phyloP scores from a whole-genome alignment of 2,113 vertebrate species.

The Platysteira castanea region DNA sequence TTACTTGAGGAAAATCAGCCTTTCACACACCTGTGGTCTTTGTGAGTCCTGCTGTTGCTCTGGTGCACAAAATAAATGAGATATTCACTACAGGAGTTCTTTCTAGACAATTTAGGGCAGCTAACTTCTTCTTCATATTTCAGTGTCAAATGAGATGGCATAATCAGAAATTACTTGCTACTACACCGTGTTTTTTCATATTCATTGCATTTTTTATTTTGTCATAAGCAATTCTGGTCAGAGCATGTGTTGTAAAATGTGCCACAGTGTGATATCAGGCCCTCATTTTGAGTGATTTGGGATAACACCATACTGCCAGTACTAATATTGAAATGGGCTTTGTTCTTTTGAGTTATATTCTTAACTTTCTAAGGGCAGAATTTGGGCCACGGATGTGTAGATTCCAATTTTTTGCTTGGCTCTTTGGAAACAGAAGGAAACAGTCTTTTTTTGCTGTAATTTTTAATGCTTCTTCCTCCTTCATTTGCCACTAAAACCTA shows the following conservation, averaged over 20 bases:
- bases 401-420: background rate
- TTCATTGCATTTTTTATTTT: background rate
- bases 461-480: background rate
- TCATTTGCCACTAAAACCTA: background rate
- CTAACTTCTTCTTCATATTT: background rate
- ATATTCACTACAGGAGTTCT: background rate
- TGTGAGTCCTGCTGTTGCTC: background rate
- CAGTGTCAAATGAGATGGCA: background rate
- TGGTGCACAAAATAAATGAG: background rate
- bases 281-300: background rate
- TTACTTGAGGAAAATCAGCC: background rate
- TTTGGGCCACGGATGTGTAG: background rate
- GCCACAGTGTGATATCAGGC: background rate
- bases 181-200: background rate
- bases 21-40: background rate
- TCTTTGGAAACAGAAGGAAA: background rate
- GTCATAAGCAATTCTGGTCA: background rate
- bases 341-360: background rate
- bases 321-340: background rate
- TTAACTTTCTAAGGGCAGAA: background rate
- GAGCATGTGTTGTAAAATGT: background rate
- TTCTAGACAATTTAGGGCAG: background rate
- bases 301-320: background rate
- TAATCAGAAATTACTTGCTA: background rate
- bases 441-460: background rate